Percentiles rank a stretch among this genome's conserved stretches.
Conservation (phyloP, 2,113 vertebrate species). For the Syngnathus scovelli region DNA sequence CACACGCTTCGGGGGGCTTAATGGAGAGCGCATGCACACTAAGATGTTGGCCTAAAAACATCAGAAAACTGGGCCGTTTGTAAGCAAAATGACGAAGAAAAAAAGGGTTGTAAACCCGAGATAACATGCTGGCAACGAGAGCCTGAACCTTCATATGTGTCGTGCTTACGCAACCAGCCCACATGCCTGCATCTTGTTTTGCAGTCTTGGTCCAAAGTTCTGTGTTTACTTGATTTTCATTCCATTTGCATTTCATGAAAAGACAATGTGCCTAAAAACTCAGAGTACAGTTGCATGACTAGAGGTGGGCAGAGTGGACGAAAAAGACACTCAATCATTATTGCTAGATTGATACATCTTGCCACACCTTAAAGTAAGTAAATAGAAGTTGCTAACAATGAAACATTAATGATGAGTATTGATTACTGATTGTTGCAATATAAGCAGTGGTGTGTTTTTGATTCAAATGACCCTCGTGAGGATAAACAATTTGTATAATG, state of each 20-base stretch:
- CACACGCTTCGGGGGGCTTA: conserved; percentile 45
- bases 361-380: background rate
- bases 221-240: conserved; percentile 1
- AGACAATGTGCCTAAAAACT: background rate
- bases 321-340: too few species aligned
- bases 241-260: background rate
- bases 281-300: background rate
- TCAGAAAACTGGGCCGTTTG: background rate
- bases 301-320: too few species aligned
- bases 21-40: conserved; percentile 30
- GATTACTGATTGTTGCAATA: background rate
- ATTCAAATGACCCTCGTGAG: background rate
- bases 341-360: too few species aligned
- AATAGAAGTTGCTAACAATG: background rate
- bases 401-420: background rate
- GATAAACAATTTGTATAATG: too few species aligned
- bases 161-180: conserved; percentile 10
- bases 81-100: background rate
- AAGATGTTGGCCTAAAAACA: conserved; percentile 25
- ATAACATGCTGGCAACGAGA: conserved; percentile 23
- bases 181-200: conserved; percentile 16
- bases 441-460: background rate
- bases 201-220: conserved; percentile 2
- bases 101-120: background rate
- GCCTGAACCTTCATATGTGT: conserved; percentile 19